Conservation (phyloP, 2,797 vertebrate genomes). For the Pipistrellus pipistrellus region DNA sequence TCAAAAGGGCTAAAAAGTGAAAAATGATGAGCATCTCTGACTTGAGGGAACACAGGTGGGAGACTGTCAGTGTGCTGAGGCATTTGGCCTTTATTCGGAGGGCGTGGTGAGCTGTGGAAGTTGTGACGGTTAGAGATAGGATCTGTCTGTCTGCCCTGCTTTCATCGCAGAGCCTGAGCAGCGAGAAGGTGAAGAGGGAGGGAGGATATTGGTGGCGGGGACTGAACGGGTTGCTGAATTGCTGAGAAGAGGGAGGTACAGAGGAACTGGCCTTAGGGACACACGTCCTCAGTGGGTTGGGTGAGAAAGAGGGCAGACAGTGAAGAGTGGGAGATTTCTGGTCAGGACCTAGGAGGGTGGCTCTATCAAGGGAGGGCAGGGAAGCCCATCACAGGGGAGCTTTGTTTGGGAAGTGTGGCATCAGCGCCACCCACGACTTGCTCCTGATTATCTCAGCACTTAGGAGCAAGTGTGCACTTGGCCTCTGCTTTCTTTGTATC, state of each 20-base stretch:
- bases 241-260: not conserved
- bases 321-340: not conserved
- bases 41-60: not conserved
- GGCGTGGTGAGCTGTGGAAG: not conserved
- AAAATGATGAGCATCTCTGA: not conserved
- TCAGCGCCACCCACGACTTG: accelerated
- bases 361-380: not conserved
- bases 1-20: not conserved
- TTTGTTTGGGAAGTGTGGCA: not conserved
- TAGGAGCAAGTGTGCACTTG: conserved; percentile 28
- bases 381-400: not conserved
- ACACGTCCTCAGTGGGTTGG: not conserved
- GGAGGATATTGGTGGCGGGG: not conserved
- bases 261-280: not conserved
- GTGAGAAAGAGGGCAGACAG: not conserved
- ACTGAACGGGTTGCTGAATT: accelerated
- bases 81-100: not conserved
- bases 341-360: too few relatives aligned
- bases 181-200: not conserved
- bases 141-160: not conserved
- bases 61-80: not conserved
- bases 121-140: not conserved
- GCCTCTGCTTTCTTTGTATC: conserved; percentile 9
- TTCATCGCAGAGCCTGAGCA: not conserved
- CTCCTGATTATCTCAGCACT: conserved; percentile 35